These are phyloP conservation scores for Bradypus variegatus DNA, from an alignment of 2,797 vertebrate species.

Conservation along the genomic window DNA sequence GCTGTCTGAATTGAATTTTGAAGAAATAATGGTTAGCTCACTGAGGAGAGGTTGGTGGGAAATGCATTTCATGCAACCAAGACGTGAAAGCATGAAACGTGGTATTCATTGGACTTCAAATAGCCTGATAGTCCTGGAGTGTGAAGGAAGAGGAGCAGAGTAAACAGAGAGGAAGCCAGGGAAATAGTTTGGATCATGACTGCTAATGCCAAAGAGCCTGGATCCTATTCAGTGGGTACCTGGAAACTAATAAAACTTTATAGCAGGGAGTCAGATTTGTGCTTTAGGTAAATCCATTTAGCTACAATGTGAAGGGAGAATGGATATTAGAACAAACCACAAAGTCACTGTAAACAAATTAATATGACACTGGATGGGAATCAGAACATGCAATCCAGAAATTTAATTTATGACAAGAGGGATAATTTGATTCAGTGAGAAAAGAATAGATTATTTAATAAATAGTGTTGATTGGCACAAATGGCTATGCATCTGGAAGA, in stretches of 20 bases:
- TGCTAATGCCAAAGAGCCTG: background rate
- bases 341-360: background rate
- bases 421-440: slow-evolving; percentile 2
- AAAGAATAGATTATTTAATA: slow-evolving; percentile 16
- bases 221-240: background rate
- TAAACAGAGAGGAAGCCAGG: background rate
- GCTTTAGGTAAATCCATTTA: background rate
- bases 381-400: background rate
- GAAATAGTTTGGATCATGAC: background rate
- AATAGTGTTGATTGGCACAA: background rate
- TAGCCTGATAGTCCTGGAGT: background rate
- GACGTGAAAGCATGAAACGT: background rate
- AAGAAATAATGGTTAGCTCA: background rate
- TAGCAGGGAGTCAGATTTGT: background rate
- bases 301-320: background rate
- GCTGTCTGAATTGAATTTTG: background rate
- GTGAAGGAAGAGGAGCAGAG: background rate
- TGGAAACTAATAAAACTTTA: background rate
- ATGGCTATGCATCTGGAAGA: background rate
- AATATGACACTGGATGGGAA: background rate
- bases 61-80: background rate
- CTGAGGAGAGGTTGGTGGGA: background rate
- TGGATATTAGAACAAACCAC: background rate
- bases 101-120: background rate
- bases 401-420: slow-evolving; percentile 4